Evolutionary conservation across 2,797 vertebrate species (phyloP).

Genomic region (Sebastes hopkinsi): DNA sequence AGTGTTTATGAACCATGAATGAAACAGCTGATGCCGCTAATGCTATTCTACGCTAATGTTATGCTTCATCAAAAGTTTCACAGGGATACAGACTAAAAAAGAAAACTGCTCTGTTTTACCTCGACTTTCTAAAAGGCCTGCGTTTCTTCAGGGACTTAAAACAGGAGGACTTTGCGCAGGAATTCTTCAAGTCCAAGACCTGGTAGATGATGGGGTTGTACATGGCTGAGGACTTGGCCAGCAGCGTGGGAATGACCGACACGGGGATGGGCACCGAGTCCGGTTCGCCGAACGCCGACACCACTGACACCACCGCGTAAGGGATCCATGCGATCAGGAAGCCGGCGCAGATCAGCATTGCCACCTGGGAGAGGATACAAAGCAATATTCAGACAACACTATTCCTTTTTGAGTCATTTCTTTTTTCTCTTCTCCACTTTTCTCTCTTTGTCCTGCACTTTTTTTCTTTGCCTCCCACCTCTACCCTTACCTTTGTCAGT

Average conservation of each 20-base stretch:
- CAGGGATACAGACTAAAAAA: not conserved
- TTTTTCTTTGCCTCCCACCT: not conserved
- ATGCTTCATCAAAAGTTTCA: not conserved
- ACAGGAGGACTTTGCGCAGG: conserved; percentile 77
- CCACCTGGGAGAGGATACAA: conserved; percentile 82
- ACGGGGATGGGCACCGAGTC: conserved; percentile 90
- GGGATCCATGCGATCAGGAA: conserved; percentile 97
- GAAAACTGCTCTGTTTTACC: conserved; percentile 72
- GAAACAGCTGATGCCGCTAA: not conserved
- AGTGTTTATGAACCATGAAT: not conserved
- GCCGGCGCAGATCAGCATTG: conserved; percentile 95
- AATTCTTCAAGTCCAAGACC: conserved; percentile 86
- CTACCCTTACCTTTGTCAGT: conserved; percentile 88
- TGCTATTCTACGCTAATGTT: not conserved
- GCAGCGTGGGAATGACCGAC: conserved; percentile 91
- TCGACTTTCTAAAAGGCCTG: conserved; percentile 80
- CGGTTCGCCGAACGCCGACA: conserved; percentile 91
- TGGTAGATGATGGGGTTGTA: conserved; percentile 98
- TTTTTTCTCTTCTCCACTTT: not conserved
- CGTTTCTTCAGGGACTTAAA: conserved; percentile 77
- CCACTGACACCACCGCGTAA: conserved; percentile 92
- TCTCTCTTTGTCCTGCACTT: not conserved
- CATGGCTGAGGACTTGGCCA: conserved; percentile 95
- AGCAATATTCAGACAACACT: not conserved
- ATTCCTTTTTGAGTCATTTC: not conserved